phyloP scores from a whole-genome alignment of 2,797 vertebrate species.

The Gymnopithys bicolor region DNA sequence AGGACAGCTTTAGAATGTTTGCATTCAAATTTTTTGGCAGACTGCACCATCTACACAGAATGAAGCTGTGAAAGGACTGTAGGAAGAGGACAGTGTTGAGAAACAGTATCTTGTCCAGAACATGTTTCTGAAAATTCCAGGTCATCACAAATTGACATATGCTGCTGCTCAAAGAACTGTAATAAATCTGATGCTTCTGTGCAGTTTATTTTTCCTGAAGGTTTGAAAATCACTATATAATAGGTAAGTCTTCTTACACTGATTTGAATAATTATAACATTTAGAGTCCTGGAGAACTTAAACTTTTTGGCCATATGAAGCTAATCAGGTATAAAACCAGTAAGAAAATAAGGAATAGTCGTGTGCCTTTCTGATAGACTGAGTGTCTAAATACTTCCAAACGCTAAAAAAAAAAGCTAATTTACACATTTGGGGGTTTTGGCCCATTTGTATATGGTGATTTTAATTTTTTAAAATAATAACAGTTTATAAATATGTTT shows the following conservation, averaged over 20 bases:
- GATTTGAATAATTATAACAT: conserved; percentile 7
- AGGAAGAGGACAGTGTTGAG: neutral
- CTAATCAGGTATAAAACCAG: neutral
- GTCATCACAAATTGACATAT: neutral
- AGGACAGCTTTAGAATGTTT: neutral
- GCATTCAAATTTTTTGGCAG: neutral
- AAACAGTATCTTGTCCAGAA: neutral
- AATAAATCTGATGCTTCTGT: neutral
- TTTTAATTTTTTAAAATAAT: neutral
- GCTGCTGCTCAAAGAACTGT: neutral
- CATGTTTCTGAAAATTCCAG: neutral
- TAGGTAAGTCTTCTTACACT: neutral
- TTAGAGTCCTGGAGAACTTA: neutral
- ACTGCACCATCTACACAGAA: neutral
- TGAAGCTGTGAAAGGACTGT: neutral
- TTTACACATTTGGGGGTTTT: neutral
- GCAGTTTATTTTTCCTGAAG: neutral
- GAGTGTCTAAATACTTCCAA: neutral
- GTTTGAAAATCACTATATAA: neutral
- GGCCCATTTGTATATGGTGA: neutral
- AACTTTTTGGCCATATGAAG: neutral
- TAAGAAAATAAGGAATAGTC: neutral
- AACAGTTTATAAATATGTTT: neutral
- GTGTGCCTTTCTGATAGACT: neutral
- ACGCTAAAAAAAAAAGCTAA: neutral